Base-by-base conservation (phyloP, 1,140 invertebrate genomes). In the Drosophila burlai region DNA sequence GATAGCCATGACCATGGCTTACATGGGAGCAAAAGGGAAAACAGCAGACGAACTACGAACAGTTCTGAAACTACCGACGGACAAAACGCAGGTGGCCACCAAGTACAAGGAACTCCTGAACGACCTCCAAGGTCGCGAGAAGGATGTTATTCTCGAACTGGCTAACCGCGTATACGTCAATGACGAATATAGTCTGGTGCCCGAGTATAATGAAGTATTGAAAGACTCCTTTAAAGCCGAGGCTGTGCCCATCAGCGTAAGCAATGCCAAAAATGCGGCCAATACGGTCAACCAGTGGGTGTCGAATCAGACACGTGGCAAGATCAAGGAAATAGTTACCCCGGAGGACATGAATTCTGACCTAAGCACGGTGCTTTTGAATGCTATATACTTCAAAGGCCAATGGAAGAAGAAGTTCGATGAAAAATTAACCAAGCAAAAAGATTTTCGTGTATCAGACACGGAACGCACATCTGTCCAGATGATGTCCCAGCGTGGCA, bases 281-380 rank as follows among this genome's bases (percentile, higher is more conserved):
- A 4, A 8, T 2, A n/a, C 10, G 8, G 24, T 49, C 24, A 49
- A 49, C 15, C 24, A 29, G 15, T 50, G 47, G 47, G 47, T 50
- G 24, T 29, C 15, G 2, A 2, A n/a, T n/a, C 47, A 49, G 24
- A 49, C 24, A 2, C 24, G 16, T 26, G 47, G 47, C 24, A 49
- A 24, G 15, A 49, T 49, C 15, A 26, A 0, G 2, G 1, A n/a
- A 4, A n/a, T 49, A n/a, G 24, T 49, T 26, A 5, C 0, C 1
- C 0, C 15, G 0, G 1, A 1, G 5, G 24, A 10, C 4, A 29
- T 29, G 8, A n/a, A 2, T 6, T 1, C 15, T n/a, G 16, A n/a
- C 0, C 3, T 29, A 7, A 4, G 1, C 10, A 5, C 47, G 2
- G 1, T 50, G 2, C 26, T 50, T 3, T 9, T 50, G 8, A 50